phyloP scores from a whole-genome alignment of 2,113 vertebrate species.

The Recurvirostra avosetta region DNA sequence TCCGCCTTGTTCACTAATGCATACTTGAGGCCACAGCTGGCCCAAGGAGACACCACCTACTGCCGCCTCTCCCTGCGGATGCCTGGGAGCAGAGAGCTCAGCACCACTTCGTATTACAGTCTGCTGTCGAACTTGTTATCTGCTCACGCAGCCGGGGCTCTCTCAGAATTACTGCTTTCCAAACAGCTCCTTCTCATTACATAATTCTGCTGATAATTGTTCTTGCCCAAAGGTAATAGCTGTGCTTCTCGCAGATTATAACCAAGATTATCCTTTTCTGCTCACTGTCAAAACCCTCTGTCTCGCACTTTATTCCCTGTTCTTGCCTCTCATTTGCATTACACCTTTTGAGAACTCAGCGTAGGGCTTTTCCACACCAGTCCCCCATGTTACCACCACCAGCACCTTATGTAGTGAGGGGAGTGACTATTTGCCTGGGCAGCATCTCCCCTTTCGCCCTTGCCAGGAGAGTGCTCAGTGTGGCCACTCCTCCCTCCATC shows the following conservation, averaged over 20 bases:
- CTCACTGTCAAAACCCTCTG: background rate
- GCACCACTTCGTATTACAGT: background rate
- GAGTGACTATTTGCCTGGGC: background rate
- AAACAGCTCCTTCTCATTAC: conserved; percentile 54
- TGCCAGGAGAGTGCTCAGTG: fast-evolving
- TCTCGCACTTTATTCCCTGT: background rate
- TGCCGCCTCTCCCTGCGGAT: background rate
- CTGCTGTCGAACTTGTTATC: background rate
- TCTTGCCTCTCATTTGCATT: conserved; percentile 12
- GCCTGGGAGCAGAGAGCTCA: background rate
- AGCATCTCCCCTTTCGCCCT: background rate
- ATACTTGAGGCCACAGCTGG: background rate
- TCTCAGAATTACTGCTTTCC: background rate
- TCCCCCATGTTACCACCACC: background rate
- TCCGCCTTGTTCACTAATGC: background rate
- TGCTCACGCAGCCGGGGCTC: background rate
- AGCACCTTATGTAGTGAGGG: fast-evolving
- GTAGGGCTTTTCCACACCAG: fast-evolving
- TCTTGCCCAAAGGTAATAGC: conserved; percentile 72
- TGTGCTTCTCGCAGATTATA: conserved; percentile 63
- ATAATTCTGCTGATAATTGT: conserved; percentile 65
- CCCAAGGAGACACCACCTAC: background rate
- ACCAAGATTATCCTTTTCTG: conserved; percentile 60
- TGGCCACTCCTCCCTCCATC: background rate
- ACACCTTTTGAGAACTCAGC: fast-evolving